These are phyloP conservation scores for Discoglossus pictus DNA, from an alignment of 2,797 vertebrate genomes.

Conservation along the genomic window DNA sequence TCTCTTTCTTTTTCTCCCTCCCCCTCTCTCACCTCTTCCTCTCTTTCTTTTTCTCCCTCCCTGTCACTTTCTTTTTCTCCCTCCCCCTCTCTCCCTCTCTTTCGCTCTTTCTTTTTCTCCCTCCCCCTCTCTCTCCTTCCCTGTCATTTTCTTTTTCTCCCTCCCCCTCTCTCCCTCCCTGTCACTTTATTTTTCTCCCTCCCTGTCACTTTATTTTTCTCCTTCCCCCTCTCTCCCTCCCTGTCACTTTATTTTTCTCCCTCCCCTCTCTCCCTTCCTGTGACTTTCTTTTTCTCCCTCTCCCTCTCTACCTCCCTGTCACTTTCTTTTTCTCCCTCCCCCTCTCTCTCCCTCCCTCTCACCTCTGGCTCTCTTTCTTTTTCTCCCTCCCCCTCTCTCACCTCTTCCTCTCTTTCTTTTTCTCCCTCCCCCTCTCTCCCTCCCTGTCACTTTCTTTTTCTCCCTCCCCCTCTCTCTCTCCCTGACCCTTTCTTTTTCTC, in stretches of 20 bases:
- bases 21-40: too few species aligned
- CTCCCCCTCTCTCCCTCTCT: too few species aligned
- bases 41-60: background rate
- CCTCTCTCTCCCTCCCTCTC: background rate
- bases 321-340: background rate
- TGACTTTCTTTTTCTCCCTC: background rate
- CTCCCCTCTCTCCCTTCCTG: background rate
- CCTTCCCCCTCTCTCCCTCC: background rate
- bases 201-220: background rate
- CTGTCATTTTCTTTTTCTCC: too few species aligned
- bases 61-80: background rate
- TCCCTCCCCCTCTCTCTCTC: background rate
- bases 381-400: background rate
- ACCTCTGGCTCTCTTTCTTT: background rate
- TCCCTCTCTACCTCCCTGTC: background rate
- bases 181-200: too few species aligned
- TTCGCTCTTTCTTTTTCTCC: too few species aligned
- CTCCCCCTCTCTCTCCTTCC: too few species aligned
- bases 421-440: background rate
- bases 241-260: background rate
- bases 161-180: too few species aligned
- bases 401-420: background rate
- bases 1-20: too few species aligned
- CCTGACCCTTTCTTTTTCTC: background rate
- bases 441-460: background rate